A percentile compares a stretch with the other conserved stretches of the same genome.
phyloP scores from a whole-genome alignment of 2,113 vertebrate genomes.

The Syngnathoides biaculeatus region DNA sequence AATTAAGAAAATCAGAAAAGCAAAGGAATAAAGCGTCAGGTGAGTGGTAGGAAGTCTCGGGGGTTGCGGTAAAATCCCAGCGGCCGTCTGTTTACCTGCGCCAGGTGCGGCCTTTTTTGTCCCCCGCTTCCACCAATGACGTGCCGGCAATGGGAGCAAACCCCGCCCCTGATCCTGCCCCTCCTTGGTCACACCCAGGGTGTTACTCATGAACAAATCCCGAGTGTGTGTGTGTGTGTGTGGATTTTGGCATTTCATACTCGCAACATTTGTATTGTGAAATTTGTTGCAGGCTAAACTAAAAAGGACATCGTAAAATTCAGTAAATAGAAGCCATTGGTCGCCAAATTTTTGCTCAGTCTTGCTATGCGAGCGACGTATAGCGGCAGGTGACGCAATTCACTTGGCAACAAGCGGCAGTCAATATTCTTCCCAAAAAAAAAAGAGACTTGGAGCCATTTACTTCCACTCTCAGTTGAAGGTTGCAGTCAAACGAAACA shows the following conservation, averaged over 20 bases:
- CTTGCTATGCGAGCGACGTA: neutral
- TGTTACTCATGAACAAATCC: slow-evolving; percentile 5
- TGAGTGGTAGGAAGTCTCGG: slow-evolving; percentile 10
- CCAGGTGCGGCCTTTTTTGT: slow-evolving; percentile 72
- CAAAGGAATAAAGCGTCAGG: neutral
- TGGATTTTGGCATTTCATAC: neutral
- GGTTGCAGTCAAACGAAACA: no score
- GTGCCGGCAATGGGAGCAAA: slow-evolving; percentile 32
- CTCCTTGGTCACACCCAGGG: slow-evolving; percentile 54
- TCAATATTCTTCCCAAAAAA: no score
- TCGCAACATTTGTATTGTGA: neutral
- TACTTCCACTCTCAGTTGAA: no score
- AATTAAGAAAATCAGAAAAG: neutral
- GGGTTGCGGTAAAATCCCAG: slow-evolving; percentile 41
- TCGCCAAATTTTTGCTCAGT: no score
- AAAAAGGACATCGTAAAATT: neutral
- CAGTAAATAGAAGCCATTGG: no score
- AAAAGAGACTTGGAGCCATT: no score
- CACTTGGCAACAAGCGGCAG: no score
- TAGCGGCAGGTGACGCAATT: no score
- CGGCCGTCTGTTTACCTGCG: slow-evolving; percentile 66
- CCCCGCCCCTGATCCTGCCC: slow-evolving; percentile 26
- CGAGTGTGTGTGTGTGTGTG: neutral
- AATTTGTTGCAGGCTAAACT: neutral
- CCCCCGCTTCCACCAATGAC: slow-evolving; percentile 64